Conservation (phyloP, 2,888 invertebrate species). For the Cosmopolites sordidus region DNA sequence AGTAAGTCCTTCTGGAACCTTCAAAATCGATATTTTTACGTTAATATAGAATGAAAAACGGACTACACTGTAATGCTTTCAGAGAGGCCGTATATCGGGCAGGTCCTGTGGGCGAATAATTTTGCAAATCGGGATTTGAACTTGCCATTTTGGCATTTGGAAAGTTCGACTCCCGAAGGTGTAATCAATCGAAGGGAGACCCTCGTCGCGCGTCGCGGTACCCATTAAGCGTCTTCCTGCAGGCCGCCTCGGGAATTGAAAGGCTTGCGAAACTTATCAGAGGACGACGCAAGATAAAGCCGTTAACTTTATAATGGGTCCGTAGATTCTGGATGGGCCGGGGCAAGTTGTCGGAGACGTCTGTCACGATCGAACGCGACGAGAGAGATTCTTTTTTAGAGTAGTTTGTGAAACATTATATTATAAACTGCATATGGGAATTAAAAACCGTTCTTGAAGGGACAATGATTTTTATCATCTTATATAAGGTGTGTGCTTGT, state of each 20-base stretch:
- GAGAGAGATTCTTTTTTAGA: too few species aligned
- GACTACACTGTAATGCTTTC: conserved; percentile 14
- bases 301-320: conserved; percentile 7
- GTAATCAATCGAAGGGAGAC: conserved; percentile 44
- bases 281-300: conserved; percentile 9
- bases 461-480: too few species aligned
- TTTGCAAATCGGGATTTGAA: conserved; percentile 22
- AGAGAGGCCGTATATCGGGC: conserved; percentile 5
- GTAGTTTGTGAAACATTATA: too few species aligned
- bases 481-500: too few species aligned
- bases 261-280: conserved; percentile 11
- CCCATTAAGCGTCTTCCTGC: conserved; percentile 41
- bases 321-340: neutral
- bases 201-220: conserved; percentile 42
- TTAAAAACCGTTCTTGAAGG: too few species aligned
- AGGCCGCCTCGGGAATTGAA: conserved; percentile 23
- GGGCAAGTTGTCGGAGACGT: neutral
- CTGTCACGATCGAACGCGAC: too few species aligned
- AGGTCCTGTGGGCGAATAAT: conserved; percentile 11
- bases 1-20: too few species aligned
- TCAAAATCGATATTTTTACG: neutral
- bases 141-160: conserved; percentile 17
- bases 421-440: too few species aligned
- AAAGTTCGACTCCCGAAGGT: conserved; percentile 19
- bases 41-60: neutral